phyloP scores from a whole-genome alignment of 2,113 vertebrate genomes.

The Catharus bicknelli region DNA sequence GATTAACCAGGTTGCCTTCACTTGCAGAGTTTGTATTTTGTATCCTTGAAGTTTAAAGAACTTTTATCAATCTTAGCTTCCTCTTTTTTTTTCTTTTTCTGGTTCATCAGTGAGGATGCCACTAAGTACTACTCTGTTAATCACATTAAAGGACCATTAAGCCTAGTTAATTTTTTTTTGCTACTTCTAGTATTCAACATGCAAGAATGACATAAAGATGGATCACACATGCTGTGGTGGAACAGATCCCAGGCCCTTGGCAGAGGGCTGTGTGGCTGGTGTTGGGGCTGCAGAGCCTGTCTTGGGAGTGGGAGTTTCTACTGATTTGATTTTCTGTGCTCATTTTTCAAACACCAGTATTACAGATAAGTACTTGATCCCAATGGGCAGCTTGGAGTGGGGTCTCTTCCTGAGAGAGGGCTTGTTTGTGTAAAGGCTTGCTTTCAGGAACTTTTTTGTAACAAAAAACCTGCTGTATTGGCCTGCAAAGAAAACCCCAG shows the following conservation, averaged over 20 bases:
- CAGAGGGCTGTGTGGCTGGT: neutral
- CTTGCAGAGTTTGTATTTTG: neutral
- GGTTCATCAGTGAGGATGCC: neutral
- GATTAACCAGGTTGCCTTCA: neutral
- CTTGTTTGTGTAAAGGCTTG: neutral
- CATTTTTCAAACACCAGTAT: neutral
- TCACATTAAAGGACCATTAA: neutral
- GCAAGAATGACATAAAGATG: accelerated
- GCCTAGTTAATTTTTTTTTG: neutral
- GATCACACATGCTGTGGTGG: neutral
- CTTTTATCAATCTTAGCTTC: neutral
- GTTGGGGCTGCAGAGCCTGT: neutral
- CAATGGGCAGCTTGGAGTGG: accelerated
- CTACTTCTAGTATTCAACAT: neutral
- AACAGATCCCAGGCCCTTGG: neutral
- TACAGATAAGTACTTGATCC: neutral
- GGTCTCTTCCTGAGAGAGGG: neutral
- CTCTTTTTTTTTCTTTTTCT: neutral
- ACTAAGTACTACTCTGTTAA: neutral
- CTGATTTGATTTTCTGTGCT: neutral
- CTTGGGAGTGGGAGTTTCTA: neutral
- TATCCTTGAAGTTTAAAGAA: neutral
- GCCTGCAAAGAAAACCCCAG: neutral
- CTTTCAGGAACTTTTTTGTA: neutral
- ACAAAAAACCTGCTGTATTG: neutral